A percentile compares a stretch with the other conserved stretches of the same genome.
Evolutionary conservation across 2,888 invertebrate species (phyloP).

Genomic region (Cosmia trapezina): DNA sequence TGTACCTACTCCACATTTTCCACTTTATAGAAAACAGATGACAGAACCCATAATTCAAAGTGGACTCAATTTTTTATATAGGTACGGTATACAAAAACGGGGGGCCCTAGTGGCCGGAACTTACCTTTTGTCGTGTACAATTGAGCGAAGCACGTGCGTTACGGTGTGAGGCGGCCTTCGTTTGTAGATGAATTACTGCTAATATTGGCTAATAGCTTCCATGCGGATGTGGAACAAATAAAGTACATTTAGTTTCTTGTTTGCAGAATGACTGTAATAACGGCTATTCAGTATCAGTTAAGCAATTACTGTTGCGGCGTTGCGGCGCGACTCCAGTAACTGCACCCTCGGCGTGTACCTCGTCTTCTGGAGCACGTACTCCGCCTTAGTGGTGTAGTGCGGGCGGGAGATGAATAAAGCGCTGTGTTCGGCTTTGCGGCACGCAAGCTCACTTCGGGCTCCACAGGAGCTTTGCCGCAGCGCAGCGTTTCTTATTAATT

Average conservation of each 20-base stretch:
- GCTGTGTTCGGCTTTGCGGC: too few species aligned
- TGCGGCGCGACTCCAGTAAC: too few species aligned
- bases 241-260: not conserved
- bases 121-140: slow-evolving; percentile 67
- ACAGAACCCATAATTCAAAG: slow-evolving; percentile 52
- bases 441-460: too few species aligned
- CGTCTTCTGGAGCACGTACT: too few species aligned
- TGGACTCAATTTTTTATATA: slow-evolving; percentile 43
- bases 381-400: too few species aligned
- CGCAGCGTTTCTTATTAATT: too few species aligned
- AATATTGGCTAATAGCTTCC: slow-evolving; percentile 41
- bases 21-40: not conserved
- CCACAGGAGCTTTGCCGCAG: too few species aligned
- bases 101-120: slow-evolving; percentile 69
- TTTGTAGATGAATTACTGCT: slow-evolving; percentile 47
- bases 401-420: too few species aligned
- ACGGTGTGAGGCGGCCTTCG: slow-evolving; percentile 54
- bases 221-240: not conserved
- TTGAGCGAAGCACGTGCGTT: slow-evolving; percentile 73
- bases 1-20: not conserved
- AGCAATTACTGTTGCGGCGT: not conserved
- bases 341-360: too few species aligned
- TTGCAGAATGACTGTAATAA: not conserved
- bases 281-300: not conserved
- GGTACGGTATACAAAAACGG: slow-evolving; percentile 58